Conservation (phyloP, 1,140 invertebrate species). For the Lycorma delicatula region DNA sequence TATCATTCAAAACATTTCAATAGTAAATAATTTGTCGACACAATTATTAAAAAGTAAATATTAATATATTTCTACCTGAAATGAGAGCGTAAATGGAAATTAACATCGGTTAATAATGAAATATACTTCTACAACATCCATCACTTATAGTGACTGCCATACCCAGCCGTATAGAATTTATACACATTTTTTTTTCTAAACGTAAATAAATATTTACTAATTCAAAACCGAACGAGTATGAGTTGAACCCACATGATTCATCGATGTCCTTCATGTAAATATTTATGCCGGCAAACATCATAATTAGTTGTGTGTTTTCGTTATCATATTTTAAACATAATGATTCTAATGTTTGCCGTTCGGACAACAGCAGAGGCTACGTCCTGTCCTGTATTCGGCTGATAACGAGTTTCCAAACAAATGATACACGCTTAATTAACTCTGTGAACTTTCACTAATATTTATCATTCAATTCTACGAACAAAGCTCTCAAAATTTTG, state of each 20-base stretch:
- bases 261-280: background rate
- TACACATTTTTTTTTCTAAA: constrained; percentile 2
- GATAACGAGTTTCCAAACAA: background rate
- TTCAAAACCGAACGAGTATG: background rate
- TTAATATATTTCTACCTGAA: too few relatives aligned
- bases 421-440: background rate
- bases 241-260: background rate
- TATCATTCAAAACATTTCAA: too few relatives aligned
- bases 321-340: constrained; percentile 5
- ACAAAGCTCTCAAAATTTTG: background rate
- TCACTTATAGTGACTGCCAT: too few relatives aligned
- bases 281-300: constrained; percentile 6
- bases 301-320: constrained; percentile 3
- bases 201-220: constrained; percentile 1
- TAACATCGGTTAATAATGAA: too few relatives aligned
- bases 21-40: too few relatives aligned
- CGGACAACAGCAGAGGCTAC: constrained; percentile 1
- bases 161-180: too few relatives aligned
- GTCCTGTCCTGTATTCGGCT: background rate
- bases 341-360: too few relatives aligned
- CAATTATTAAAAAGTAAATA: too few relatives aligned
- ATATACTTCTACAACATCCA: too few relatives aligned
- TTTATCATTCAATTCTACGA: constrained; percentile 1
- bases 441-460: constrained; percentile 1
- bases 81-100: too few relatives aligned